phyloP scores from a whole-genome alignment of 2,888 invertebrate genomes.

The Trissolcus japonicus region DNA sequence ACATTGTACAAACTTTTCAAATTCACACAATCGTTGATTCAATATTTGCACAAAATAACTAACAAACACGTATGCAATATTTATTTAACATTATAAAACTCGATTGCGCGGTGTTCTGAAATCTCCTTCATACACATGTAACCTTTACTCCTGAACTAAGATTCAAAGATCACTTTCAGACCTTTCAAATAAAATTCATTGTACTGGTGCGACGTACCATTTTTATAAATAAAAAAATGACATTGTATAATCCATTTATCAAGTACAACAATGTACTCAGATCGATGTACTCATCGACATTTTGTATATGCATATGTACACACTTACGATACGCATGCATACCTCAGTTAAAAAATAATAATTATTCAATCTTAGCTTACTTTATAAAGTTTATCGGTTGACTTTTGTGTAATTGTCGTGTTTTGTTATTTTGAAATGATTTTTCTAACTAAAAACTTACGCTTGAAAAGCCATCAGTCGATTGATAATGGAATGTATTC shows the following conservation, averaged over 20 bases:
- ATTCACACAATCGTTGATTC: slow-evolving; percentile 18
- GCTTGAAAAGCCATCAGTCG: slow-evolving; percentile 15
- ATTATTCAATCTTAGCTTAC: neutral
- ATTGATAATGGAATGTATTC: slow-evolving; percentile 31
- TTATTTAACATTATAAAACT: slow-evolving; percentile 14
- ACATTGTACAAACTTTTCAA: slow-evolving; percentile 38
- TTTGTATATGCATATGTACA: slow-evolving; percentile 25
- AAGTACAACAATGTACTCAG: slow-evolving; percentile 19
- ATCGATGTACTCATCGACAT: slow-evolving; percentile 6
- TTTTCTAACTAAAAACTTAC: neutral
- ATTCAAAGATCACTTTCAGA: neutral
- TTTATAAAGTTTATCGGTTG: neutral
- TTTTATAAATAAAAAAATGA: slow-evolving; percentile 1
- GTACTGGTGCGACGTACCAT: neutral
- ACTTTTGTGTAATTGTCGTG: neutral
- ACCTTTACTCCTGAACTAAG: slow-evolving; percentile 18
- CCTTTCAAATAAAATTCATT: neutral
- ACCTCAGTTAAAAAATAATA: slow-evolving; percentile 13
- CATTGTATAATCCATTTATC: neutral
- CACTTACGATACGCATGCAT: slow-evolving; percentile 18
- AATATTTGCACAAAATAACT: slow-evolving; percentile 10
- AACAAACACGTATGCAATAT: slow-evolving; percentile 13
- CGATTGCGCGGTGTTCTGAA: neutral
- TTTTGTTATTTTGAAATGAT: neutral
- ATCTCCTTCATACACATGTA: neutral